Percentiles rank a stretch among this genome's conserved stretches.
phyloP scores from a whole-genome alignment of 2,113 vertebrate genomes.

The Oostethus manadensis region DNA sequence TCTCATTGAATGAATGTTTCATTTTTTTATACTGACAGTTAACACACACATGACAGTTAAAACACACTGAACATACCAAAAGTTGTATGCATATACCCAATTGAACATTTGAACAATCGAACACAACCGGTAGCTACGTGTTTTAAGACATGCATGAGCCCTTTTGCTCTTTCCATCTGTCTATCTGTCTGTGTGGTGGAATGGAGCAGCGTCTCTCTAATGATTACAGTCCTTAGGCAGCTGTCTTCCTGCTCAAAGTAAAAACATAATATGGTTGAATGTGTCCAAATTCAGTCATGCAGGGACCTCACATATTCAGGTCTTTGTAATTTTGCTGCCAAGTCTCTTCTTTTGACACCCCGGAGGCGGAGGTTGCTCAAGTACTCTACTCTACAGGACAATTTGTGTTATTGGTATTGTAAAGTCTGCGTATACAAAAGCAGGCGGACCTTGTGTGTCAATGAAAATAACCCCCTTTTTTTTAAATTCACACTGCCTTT shows the following conservation, averaged over 20 bases:
- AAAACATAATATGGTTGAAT: not conserved
- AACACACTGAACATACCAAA: no score
- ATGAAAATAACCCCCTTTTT: slow-evolving; percentile 2
- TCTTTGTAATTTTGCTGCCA: not conserved
- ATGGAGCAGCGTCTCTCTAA: no score
- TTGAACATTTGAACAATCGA: no score
- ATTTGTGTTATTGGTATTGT: not conserved
- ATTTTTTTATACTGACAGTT: no score
- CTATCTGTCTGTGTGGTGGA: no score
- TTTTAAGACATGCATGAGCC: no score
- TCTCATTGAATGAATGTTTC: no score
- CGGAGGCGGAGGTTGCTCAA: not conserved
- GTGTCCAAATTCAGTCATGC: not conserved
- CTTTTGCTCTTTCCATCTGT: no score
- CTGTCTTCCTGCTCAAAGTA: no score
- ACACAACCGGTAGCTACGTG: no score
- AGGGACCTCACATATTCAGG: slow-evolving; percentile 2
- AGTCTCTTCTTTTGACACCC: not conserved
- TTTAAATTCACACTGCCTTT: not conserved
- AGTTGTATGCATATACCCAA: no score
- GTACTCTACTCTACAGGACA: not conserved
- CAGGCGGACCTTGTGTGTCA: not conserved
- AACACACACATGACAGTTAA: no score
- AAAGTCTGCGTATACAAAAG: not conserved
- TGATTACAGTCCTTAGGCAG: not conserved